phyloP scores from a whole-genome alignment of 2,797 vertebrate genomes.

The Sebastes trivittatus region DNA sequence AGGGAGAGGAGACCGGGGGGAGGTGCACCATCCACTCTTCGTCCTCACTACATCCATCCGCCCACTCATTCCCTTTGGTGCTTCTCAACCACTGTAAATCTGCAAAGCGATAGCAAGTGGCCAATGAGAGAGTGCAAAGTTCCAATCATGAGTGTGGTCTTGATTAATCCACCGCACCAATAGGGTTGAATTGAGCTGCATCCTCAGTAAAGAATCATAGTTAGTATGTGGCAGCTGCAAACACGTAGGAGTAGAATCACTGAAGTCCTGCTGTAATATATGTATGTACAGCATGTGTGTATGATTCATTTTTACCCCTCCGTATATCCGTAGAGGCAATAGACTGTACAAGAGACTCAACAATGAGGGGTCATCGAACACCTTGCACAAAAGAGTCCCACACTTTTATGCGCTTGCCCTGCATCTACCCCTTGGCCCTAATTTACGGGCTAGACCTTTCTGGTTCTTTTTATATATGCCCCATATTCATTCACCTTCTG shows the following conservation, averaged over 20 bases:
- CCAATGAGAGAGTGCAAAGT: slow-evolving; percentile 1
- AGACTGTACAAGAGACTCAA: not conserved
- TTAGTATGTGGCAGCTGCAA: not conserved
- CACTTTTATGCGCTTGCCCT: slow-evolving; percentile 21
- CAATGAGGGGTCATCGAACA: not conserved
- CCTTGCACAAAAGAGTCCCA: slow-evolving; percentile 10
- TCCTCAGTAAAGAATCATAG: not conserved
- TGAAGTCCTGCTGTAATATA: not conserved
- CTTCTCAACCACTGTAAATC: slow-evolving; percentile 34
- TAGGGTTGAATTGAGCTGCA: not conserved
- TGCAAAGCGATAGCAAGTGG: slow-evolving; percentile 20
- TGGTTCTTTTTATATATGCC: slow-evolving; percentile 60
- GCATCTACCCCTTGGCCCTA: slow-evolving; percentile 43
- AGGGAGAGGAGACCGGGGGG: slow-evolving; percentile 14
- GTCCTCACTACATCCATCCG: slow-evolving; percentile 18
- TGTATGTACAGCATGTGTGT: not conserved
- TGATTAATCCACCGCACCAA: not conserved
- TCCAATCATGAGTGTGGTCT: not conserved
- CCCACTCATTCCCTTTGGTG: slow-evolving; percentile 18
- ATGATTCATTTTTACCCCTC: not conserved
- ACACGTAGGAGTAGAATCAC: not conserved
- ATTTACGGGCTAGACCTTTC: slow-evolving; percentile 68
- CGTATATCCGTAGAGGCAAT: not conserved
- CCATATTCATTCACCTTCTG: slow-evolving; percentile 59
- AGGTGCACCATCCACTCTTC: slow-evolving; percentile 25